Base-by-base conservation (phyloP, 2,888 invertebrate species). In the Herminia tarsipennalis region DNA sequence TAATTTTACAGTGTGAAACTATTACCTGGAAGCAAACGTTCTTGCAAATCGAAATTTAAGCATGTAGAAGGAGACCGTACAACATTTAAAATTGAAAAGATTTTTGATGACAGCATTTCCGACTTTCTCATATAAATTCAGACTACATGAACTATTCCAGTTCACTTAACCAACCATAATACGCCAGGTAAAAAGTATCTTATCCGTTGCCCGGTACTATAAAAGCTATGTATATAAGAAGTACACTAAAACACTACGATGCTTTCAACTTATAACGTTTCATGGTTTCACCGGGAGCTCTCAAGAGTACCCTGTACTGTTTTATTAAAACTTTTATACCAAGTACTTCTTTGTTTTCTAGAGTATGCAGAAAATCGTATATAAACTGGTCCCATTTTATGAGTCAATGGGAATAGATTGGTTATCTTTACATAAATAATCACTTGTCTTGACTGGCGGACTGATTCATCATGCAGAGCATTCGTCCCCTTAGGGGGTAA, bases 261-360 rank as follows among this genome's bases (percentile, higher is more conserved):
- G 63, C 68, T 72, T 63, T 61, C 62, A 66, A 62, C 61, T 68
- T 72, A 64, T 62, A 67, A 65, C 60, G 51, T 52, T 69, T 62
- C 68, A 66, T 55, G 55, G 66, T 57, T 70, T 62, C 74, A 17
- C 5, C 40, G 74, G 74, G 69, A 70, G 37, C 50, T 58, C 53
- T 55, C 45, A 33, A 9, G 53, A 54, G 52, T 57, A 51, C 49
- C 22, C 37, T 38, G 58, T 57, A 57, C 59, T 62, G 56, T 65
- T 65, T 70, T 73, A 70, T 66, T 73, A 65, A 70, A 73, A 73
- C 63, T 72, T 70, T 72, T 61, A 47, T 56, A 60, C 36, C 1
- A 22, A 28, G 12, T 42, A 55, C 45, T 39, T 30, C 12, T 53
- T 41, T 48, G 32, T 61, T 51, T 62, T 66, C 41, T 29, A 39